phyloP scores from a whole-genome alignment of 2,888 invertebrate genomes.

The Plebejus melissa region DNA sequence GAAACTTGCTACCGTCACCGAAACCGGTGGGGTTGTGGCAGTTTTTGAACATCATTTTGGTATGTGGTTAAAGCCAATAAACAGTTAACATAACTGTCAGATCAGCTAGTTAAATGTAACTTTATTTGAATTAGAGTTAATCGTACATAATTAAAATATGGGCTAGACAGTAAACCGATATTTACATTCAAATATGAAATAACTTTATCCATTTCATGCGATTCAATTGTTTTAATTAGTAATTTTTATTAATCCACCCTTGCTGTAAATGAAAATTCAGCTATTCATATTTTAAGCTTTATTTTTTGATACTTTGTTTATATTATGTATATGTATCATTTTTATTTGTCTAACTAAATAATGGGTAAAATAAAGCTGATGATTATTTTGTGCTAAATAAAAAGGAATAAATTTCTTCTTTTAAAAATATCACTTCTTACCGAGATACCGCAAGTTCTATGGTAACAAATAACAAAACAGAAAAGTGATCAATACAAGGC shows the following conservation, averaged over 20 bases:
- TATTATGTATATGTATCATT: not conserved
- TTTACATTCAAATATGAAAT: not conserved
- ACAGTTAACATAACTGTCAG: not conserved
- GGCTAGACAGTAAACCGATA: not conserved
- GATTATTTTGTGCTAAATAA: too few relatives aligned
- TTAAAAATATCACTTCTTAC: too few relatives aligned
- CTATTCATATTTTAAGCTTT: not conserved
- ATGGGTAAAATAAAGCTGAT: too few relatives aligned
- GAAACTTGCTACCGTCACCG: too few relatives aligned
- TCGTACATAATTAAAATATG: not conserved
- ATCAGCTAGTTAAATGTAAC: slow-evolving; percentile 1
- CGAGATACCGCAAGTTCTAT: too few relatives aligned
- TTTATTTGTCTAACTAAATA: too few relatives aligned
- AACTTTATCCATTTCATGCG: not conserved
- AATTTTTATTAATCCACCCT: not conserved
- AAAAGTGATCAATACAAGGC: too few relatives aligned
- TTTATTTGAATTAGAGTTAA: not conserved
- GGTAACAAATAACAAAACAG: too few relatives aligned
- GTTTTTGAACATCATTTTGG: not conserved
- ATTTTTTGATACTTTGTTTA: not conserved
- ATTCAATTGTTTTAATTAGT: not conserved
- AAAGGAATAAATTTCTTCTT: too few relatives aligned
- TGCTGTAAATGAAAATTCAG: not conserved
- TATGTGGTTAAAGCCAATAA: not conserved
- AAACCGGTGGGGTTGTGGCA: too few relatives aligned